Evolutionary conservation across 2,797 vertebrate genomes (phyloP), one percentile per base, ranked within the genome.

Genomic region (Ctenopoma kingsleyae): DNA sequence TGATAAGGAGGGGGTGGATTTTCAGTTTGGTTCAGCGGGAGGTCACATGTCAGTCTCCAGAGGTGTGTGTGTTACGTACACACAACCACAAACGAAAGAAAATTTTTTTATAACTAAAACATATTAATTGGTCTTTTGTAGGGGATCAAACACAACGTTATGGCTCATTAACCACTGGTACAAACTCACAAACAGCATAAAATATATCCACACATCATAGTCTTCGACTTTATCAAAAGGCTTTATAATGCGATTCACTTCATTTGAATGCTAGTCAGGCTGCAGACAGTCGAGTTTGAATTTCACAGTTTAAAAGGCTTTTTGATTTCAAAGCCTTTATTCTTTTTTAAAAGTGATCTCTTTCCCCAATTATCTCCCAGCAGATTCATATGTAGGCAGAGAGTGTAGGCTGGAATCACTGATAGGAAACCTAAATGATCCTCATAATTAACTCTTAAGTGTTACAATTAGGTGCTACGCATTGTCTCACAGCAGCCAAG

Each of bases 21-120:
- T 73, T n/a, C 67, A 36, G 47, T 65, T 48, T 50, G 68, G 85
- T 87, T 92, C 89, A 89, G 16, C 17, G 1, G 15, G 75, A 81
- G 85, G 84, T 90, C 81, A 81, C 64, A 48, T 81, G 80, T 83
- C 86, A 74, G 60, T 71, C 74, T 67, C 44, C 23, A 25, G 56
- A 60, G 43, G 50, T 64, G 74, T 69, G 62, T 46, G 57, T 79
- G 5, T 8, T 64, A 66, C 51, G 79, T 4, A 17, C 56, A 41
- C 50, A 30, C 40, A 6, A 43, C 38, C 30, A 13, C 50, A 36
- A 63, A 8, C 17, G 0, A 15, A 44, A 19, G 5, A 15, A 68
- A 36, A 54, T 49, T n/a, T n/a, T n/a, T n/a, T 3, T 47, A 20
- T 20, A 30, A 51, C 5, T 1, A 2, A 38, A 32, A 49, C n/a